phyloP scores from a whole-genome alignment of 2,113 vertebrate species.

The Dunckerocampus dactyliophorus region DNA sequence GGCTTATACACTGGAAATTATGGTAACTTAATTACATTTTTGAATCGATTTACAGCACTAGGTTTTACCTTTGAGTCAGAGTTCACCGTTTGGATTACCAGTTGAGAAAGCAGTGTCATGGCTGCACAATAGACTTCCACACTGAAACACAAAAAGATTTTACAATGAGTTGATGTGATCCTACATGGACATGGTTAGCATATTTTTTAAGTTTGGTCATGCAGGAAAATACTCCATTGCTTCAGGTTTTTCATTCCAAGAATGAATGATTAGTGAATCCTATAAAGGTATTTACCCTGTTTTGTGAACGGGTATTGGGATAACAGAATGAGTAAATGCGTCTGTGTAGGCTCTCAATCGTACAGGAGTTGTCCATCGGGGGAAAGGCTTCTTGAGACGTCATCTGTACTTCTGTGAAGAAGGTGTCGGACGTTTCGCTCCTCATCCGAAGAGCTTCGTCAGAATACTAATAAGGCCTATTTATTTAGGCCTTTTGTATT shows the following conservation, averaged over 20 bases:
- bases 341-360: too few relatives aligned
- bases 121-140: conserved; percentile 82
- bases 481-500: too few relatives aligned
- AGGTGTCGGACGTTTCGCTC: too few relatives aligned
- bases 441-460: too few relatives aligned
- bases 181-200: not conserved
- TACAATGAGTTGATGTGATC: not conserved
- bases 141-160: conserved; percentile 66
- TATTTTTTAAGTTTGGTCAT: not conserved
- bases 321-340: not conserved
- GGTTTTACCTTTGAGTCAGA: conserved; percentile 52
- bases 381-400: too few relatives aligned
- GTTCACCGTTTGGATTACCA: conserved; percentile 72
- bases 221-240: not conserved
- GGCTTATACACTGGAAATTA: too few relatives aligned
- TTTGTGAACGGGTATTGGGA: not conserved
- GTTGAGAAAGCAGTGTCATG: conserved; percentile 79
- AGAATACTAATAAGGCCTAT: too few relatives aligned
- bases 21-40: too few relatives aligned
- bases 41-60: not conserved
- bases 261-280: not conserved
- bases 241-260: not conserved
- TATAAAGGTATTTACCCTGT: not conserved
- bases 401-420: too few relatives aligned
- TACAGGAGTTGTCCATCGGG: too few relatives aligned